Conservation (phyloP, 1,140 invertebrate genomes). For the Papilio xuthus region DNA sequence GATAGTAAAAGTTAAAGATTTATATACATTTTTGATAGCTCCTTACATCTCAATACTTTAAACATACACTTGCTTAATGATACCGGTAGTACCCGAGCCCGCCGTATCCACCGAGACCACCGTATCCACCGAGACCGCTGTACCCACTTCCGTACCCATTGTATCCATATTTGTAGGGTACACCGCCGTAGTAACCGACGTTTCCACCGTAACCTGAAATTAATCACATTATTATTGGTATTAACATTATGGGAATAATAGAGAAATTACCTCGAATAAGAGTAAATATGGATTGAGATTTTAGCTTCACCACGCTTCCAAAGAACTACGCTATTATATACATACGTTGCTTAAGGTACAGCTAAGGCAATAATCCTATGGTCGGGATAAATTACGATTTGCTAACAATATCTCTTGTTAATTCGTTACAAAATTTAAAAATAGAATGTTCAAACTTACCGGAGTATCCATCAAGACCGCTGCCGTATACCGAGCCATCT, state of each 20-base stretch:
- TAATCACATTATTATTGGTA: conserved; percentile 51
- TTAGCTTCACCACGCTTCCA: no score
- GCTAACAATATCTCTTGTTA: no score
- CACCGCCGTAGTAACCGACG: conserved; percentile 51
- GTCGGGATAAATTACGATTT: no score
- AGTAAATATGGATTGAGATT: no score
- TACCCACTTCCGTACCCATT: conserved; percentile 51
- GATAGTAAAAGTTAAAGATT: conserved; percentile 40
- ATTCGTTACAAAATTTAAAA: neutral
- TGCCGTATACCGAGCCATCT: conserved; percentile 60
- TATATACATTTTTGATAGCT: conserved; percentile 25
- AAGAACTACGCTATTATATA: no score
- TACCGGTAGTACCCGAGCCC: conserved; percentile 53
- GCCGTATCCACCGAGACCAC: conserved; percentile 43
- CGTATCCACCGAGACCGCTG: conserved; percentile 55
- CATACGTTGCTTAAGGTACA: no score
- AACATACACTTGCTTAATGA: conserved; percentile 48
- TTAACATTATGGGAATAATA: no score
- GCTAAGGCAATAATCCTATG: no score
- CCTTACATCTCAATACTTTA: neutral
- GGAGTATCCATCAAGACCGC: conserved; percentile 54
- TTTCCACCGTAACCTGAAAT: conserved; percentile 6
- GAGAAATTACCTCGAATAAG: no score
- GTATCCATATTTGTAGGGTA: conserved; percentile 45
- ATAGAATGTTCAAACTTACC: neutral